Evolutionary conservation across 1,140 invertebrate genomes (phyloP), one percentile per base, ranked within the genome.

Genomic region (Zaprionus davidi): DNA sequence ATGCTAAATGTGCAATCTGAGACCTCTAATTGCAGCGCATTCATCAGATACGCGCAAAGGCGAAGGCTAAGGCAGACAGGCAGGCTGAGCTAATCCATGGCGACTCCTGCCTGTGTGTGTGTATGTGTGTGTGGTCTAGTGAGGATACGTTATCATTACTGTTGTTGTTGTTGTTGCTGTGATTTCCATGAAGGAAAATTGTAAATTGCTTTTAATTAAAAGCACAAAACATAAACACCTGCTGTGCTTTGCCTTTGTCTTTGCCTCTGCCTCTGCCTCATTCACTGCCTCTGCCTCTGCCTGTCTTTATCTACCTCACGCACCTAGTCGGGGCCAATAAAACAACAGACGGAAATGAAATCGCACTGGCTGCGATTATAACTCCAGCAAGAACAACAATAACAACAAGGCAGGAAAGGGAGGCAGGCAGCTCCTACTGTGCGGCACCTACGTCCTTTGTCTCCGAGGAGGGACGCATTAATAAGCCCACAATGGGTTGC

Each of bases 161-260:
- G 11, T 13, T 51, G 46, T 24, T 60, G 20, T 22, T 60, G 38
- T 17, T 60, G 28, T 38, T 51, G 5, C 69, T 56, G 28, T 67
- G 69, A 76, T 72, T 76, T 67, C 70, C 67, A 88, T 84, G 81
- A 81, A 90, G 81, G 81, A 88, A 87, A 82, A 88, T 88, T 88
- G 85, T 88, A 88, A 88, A 88, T 88, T 90, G 79, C 86, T 88
- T 88, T 88, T 88, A 88, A 88, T 88, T 88, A 88, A 88, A 88
- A 88, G 86, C 85, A 90, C 81, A 88, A 90, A 90, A n/a, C 85
- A 90, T 85, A 90, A 90, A 90, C 85, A 90, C 85, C 85, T 90
- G 85, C 86, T 90, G 85, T 83, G 72, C 72, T 62, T 22, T 53
- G 64, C 56, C 53, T 73, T 34, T n/a, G 59, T 64, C 26, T 31